Base-by-base conservation (phyloP, 2,888 invertebrate species). In the Aquatica leii region DNA sequence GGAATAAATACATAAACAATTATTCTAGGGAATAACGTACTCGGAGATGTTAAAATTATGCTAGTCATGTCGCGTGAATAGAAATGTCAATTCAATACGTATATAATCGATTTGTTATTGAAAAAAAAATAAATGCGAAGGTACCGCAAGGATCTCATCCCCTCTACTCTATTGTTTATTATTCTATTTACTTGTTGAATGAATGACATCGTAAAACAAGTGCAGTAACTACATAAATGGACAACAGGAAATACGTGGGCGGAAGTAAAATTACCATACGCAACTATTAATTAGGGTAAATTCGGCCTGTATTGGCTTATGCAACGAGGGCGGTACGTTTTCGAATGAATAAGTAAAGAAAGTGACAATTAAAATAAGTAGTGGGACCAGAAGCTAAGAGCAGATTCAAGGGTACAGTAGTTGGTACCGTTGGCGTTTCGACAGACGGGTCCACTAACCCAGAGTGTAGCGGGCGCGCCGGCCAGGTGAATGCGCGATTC, bases 401-500 rank as follows among this genome's bases (percentile, higher is more conserved):
- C 24, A 49, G 17, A 31, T 24, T 37, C 43, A 51, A 61, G 62
- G 65, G 61, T 65, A 65, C 65, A 61, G 65, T 65, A 65, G 65
- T 61, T 50, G 65, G 62, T 65, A 61, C 65, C 63, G 66, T 62
- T 63, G 63, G 55, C 54, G 61, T 68, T 70, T 68, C 66, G 64
- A 62, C 68, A 63, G 66, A 68, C 69, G 72, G 72, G 69, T 71
- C 72, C 72, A 72, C 72, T 71, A 73, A 73, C 71, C 71, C 68
- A 71, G 70, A 71, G 71, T 70, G 64, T 84, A 82, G 77, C 80
- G 75, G 79, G 78, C 79, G 81, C 68, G 77, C 82, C 84, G 83
- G 82, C 83, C 84, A 84, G 84, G 83, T 82, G 82, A 81, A 80
- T 82, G 82, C 81, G 84, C 83, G 83, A 81, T 82, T 82, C 72